These are phyloP conservation scores for Erebia aethiops DNA, from an alignment of 2,888 invertebrate genomes.

Conservation along the genomic window DNA sequence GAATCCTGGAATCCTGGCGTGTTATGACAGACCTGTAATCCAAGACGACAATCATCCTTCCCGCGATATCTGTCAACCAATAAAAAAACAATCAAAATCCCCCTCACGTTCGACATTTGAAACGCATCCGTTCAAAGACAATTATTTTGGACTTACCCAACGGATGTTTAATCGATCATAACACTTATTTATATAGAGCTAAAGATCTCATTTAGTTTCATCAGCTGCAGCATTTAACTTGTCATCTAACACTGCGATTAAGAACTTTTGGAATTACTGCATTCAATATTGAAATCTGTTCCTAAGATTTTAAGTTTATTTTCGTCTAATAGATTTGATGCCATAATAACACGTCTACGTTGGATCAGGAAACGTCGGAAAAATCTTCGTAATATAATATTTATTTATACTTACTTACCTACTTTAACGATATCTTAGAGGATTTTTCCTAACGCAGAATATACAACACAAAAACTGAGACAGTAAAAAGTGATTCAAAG, in stretches of 20 bases:
- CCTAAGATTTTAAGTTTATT: neutral
- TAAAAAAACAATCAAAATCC: conserved; percentile 30
- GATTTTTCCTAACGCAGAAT: neutral
- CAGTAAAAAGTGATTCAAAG: no score
- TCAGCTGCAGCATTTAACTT: conserved; percentile 9
- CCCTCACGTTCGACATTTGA: conserved; percentile 36
- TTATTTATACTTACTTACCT: neutral
- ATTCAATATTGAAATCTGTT: conserved; percentile 8
- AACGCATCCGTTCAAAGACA: conserved; percentile 35
- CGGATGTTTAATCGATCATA: conserved; percentile 6
- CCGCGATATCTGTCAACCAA: conserved; percentile 31
- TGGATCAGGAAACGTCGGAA: conserved; percentile 31
- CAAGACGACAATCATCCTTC: conserved; percentile 3
- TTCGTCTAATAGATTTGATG: neutral
- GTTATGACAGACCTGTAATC: neutral
- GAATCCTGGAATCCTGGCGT: neutral
- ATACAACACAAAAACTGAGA: neutral
- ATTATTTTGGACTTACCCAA: conserved; percentile 18
- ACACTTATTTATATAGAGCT: conserved; percentile 10
- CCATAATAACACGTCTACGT: conserved; percentile 20
- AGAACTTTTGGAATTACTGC: neutral
- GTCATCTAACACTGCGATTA: conserved; percentile 15
- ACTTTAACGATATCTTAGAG: neutral
- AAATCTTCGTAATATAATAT: conserved; percentile 24
- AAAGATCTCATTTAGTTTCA: conserved; percentile 1